A percentile compares a stretch with the other conserved stretches of the same genome.
Evolutionary conservation across 2,888 invertebrate genomes (phyloP).

Genomic region (Dendrolimus houi): DNA sequence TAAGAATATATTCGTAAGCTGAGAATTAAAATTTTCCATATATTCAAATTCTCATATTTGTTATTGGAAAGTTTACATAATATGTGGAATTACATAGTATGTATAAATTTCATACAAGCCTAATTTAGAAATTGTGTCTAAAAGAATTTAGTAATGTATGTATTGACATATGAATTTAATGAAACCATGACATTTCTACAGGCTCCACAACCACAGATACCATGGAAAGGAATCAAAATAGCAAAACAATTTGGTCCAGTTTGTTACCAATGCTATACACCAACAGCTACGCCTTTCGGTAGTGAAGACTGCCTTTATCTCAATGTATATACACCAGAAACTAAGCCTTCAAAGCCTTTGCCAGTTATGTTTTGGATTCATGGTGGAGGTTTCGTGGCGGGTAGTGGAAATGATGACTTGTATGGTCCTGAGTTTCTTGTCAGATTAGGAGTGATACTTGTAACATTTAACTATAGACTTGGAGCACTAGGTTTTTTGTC

Average conservation of each 20-base stretch:
- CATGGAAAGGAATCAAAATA: slow-evolving; percentile 32
- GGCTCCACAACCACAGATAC: slow-evolving; percentile 16
- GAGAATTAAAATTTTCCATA: no score
- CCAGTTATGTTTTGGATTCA: slow-evolving; percentile 30
- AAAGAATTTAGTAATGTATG: no score
- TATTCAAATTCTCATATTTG: no score
- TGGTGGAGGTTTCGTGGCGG: slow-evolving; percentile 26
- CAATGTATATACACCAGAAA: slow-evolving; percentile 30
- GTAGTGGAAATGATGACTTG: slow-evolving; percentile 25
- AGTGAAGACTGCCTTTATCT: slow-evolving; percentile 38
- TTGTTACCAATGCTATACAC: slow-evolving; percentile 7
- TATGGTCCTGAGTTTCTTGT: slow-evolving; percentile 27
- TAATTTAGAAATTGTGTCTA: no score
- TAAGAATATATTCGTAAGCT: no score
- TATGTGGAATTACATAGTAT: no score
- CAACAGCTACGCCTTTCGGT: slow-evolving; percentile 12
- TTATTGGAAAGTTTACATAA: no score
- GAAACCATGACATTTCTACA: slow-evolving; percentile 1
- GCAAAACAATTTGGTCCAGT: slow-evolving; percentile 18
- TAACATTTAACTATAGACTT: slow-evolving; percentile 61
- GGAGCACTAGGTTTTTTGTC: slow-evolving; percentile 69
- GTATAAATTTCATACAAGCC: no score
- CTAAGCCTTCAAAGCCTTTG: not conserved
- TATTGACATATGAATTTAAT: no score
- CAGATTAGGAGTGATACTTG: slow-evolving; percentile 11